phyloP scores from a whole-genome alignment of 1,140 invertebrate species.

The Pentalonia nigronervosa region DNA sequence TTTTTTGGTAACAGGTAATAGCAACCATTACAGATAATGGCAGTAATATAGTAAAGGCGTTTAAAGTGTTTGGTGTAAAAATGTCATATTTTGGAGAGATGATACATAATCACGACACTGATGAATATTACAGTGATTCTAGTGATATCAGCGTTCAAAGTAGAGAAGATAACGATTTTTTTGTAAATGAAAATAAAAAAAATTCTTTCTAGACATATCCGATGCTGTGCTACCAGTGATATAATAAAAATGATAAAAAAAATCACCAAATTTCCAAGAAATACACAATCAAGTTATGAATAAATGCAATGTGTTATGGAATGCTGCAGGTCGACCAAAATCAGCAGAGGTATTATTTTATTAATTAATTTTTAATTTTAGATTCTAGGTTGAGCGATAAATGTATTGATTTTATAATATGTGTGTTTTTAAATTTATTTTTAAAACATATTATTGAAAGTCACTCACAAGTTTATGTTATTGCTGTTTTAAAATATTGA shows the following conservation, averaged over 20 bases:
- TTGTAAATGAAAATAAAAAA: no score
- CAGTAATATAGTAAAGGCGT: constrained; percentile 24
- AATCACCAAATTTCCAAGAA: constrained; percentile 10
- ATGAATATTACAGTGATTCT: background rate
- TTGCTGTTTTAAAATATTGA: no score
- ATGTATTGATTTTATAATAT: no score
- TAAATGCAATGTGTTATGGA: background rate
- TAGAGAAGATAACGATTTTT: background rate
- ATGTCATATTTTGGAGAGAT: background rate
- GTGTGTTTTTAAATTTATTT: no score
- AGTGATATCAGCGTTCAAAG: constrained; percentile 20
- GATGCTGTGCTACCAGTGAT: constrained; percentile 31
- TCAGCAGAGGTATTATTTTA: no score
- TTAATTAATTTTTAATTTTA: no score
- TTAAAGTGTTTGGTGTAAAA: no score
- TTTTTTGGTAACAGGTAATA: background rate
- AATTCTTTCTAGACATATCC: constrained; percentile 12
- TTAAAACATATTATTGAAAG: no score
- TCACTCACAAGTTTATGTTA: no score
- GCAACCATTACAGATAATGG: constrained; percentile 9
- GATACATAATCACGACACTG: background rate
- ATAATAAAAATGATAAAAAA: background rate
- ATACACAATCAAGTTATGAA: constrained; percentile 9
- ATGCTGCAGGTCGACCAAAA: constrained; percentile 18
- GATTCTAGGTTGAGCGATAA: no score